phyloP scores from a whole-genome alignment of 2,888 invertebrate genomes.

The Mesoligia furuncula region DNA sequence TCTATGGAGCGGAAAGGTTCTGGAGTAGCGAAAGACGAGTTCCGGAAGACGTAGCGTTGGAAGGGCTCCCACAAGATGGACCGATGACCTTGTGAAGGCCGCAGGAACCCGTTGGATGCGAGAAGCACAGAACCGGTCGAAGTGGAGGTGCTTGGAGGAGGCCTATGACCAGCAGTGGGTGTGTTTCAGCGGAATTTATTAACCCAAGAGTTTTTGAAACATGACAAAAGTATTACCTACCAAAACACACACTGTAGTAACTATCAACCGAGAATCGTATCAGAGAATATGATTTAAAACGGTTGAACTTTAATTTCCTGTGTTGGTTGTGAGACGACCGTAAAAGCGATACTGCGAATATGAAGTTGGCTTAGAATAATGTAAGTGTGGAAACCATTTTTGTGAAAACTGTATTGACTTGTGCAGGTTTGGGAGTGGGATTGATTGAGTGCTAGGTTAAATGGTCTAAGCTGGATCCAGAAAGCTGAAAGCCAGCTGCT shows the following conservation, averaged over 20 bases:
- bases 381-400: neutral
- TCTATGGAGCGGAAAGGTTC: no score
- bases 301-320: constrained; percentile 57
- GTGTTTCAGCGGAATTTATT: neutral
- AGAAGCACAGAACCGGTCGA: no score
- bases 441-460: no score
- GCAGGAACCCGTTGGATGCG: no score
- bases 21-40: no score
- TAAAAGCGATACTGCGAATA: constrained; percentile 6
- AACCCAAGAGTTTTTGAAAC: neutral
- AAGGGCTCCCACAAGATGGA: no score
- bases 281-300: constrained; percentile 49
- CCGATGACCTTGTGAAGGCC: no score
- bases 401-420: neutral
- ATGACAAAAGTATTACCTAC: neutral
- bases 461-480: no score
- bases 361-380: constrained; percentile 34
- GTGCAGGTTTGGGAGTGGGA: no score
- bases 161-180: no score
- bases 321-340: constrained; percentile 35
- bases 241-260: constrained; percentile 12
- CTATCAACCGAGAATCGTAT: constrained; percentile 33
- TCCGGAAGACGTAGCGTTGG: no score
- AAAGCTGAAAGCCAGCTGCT: neutral
- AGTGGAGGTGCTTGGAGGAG: no score